Evolutionary conservation across 2,888 invertebrate species (phyloP), one percentile per base, ranked within the genome.

Genomic region (Chrysodeixis includens): DNA sequence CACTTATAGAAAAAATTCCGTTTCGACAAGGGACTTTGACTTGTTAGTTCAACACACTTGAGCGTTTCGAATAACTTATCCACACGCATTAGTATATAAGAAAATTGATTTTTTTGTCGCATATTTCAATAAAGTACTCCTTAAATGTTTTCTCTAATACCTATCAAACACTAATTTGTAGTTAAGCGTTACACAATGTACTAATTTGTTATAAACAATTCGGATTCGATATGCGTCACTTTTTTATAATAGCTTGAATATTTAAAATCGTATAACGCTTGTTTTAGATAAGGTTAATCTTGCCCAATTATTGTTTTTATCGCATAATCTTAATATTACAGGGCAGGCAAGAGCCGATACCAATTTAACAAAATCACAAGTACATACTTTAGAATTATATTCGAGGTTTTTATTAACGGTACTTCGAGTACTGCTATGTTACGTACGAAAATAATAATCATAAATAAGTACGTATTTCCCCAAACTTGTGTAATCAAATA

Each of bases 301-400:
- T 62, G 49, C 52, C 71, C 74, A 75, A 75, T 75, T 77, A 73
- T 58, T 62, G 69, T 65, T 75, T 40, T 73, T 75, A 77, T 77
- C 74, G 62, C 49, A 20, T 65, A 75, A 77, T 77, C 72, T 76
- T 61, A 71, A 66, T 71, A 57, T 30, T 52, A 66, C 71, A 75
- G 56, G 57, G 18, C 7, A 64, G 44, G 40, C 49, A 53, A 30
- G 54, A 71, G 62, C 62, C 76, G 59, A 76, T 51, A 60, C 51
- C 46, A 59, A 59, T 49, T 64, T 64, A 58, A 22, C 26, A 58
- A 58, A 57, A 61, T 52, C 35, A 14, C 58, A 62, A 10, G 46
- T 49, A 18, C 20, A 20, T 49, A 49, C 9, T 20, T 49, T 20
- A 10, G 18, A 16, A 49, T 4, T 10, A 18, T 8, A 49, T 49